Base-by-base conservation (phyloP, 2,797 vertebrate genomes). In the Epinephelus malabaricus region DNA sequence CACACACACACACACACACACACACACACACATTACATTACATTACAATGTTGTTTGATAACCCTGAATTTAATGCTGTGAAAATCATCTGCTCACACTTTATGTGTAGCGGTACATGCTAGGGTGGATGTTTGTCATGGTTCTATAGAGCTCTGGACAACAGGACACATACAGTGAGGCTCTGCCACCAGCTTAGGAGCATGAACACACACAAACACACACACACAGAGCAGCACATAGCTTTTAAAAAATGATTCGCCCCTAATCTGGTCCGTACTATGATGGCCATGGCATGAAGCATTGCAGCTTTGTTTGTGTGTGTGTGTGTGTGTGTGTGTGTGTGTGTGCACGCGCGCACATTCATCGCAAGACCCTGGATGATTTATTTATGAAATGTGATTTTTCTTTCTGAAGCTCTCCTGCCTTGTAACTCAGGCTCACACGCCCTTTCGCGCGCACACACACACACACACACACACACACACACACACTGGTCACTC, bases 381-480 rank as follows among this genome's bases (percentile, higher is more conserved):
- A 94, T 92, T 94, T 94, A 94, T 94, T 92, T 89, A 93, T 91
- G 78, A 93, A 91, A 92, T 92, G 85, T 89, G 87, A 94, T 91
- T 92, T 92, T 91, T 90, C 85, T 87, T 91, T 88, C 88, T 88
- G 76, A 72, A 72, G 91, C 86, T 90, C 85, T 88, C 71, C 80
- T 85, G 69, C 73, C 76, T 86, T 88, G 81, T 87, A 88, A 88
- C 85, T 82, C 79, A 87, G 86, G 18, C 69, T 83, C 73, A 85
- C 45, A 38, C 13, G 19, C 73, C 56, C 65, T 83, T 53, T 75
- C 18, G n/a, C 56, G 43, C 78, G 76, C 74, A 69, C 76, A 68
- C 63, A 50, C 76, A 69, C 73, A 72, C 76, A 76, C 58, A 80
- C 46, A 73, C 81, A 75, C 63, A 73, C 67, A 64, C 62, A 51